Percentiles rank a stretch among this genome's conserved stretches.
Conservation (phyloP, 2,113 vertebrate species). For the Urocolius indicus region DNA sequence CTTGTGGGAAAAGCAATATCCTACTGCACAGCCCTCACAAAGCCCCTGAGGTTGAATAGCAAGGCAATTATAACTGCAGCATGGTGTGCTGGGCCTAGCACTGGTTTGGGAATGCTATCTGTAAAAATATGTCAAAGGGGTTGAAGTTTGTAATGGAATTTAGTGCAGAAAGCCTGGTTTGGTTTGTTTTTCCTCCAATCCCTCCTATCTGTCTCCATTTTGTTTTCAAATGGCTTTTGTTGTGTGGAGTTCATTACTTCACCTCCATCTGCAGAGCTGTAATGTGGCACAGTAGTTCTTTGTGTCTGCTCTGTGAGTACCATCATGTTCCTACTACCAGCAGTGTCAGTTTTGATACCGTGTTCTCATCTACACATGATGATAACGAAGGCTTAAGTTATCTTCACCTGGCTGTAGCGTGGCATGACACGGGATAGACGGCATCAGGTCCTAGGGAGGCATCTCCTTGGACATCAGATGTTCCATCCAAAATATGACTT, state of each 20-base stretch:
- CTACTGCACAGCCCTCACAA: neutral
- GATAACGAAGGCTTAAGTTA: neutral
- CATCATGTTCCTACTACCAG: neutral
- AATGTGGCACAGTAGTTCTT: neutral
- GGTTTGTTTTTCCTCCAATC: neutral
- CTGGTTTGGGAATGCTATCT: neutral
- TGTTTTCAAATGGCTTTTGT: constrained; percentile 4
- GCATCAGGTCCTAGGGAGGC: neutral
- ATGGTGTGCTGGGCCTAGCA: neutral
- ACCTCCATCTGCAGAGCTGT: neutral
- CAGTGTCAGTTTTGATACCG: neutral
- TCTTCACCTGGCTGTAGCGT: neutral
- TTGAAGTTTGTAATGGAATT: neutral
- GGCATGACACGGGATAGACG: neutral
- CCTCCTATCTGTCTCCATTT: neutral
- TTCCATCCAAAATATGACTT: neutral
- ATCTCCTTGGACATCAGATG: neutral
- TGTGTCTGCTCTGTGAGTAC: neutral
- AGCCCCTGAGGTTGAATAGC: neutral
- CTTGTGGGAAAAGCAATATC: neutral
- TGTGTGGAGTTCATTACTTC: neutral
- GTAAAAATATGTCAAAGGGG: neutral
- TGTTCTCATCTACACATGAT: neutral
- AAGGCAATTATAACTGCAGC: neutral
- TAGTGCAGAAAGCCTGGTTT: neutral